Evolutionary conservation across 92 coral and sea anemone species (phyloP).

Genomic region (Parazoanthus swiftii): DNA sequence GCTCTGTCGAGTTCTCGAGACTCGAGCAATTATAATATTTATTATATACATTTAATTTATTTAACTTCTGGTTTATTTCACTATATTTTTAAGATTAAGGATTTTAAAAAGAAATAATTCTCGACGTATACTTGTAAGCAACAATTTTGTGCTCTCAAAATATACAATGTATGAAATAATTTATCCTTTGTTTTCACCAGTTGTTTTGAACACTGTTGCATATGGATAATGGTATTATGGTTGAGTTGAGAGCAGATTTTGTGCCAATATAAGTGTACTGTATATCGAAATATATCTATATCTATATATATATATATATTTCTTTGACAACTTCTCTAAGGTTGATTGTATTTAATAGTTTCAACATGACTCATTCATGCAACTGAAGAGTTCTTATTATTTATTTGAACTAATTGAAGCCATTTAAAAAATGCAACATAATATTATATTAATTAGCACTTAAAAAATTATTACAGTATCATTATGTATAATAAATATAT

Average conservation of each 20-base stretch:
- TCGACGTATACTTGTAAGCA: not conserved
- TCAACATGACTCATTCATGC: slow-evolving; percentile 8
- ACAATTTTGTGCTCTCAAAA: not conserved
- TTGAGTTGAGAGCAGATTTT: slow-evolving; percentile 4
- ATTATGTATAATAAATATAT: slow-evolving; percentile 2
- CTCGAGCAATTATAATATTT: too few relatives aligned
- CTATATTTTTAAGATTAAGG: too few relatives aligned
- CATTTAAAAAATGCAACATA: slow-evolving; percentile 2
- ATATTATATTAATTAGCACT: not conserved
- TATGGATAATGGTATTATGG: not conserved
- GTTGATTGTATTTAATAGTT: slow-evolving; percentile 8
- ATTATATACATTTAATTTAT: too few relatives aligned
- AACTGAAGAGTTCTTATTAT: not conserved
- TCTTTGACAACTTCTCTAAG: slow-evolving; percentile 13
- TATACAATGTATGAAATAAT: slow-evolving; percentile 9
- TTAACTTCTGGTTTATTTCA: too few relatives aligned
- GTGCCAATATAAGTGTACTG: not conserved
- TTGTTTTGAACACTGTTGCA: slow-evolving; percentile 9
- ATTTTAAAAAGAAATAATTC: too few relatives aligned
- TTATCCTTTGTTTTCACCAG: slow-evolving; percentile 15
- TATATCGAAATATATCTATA: not conserved
- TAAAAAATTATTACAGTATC: not conserved
- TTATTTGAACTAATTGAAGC: not conserved
- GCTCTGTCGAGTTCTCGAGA: too few relatives aligned
- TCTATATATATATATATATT: not conserved